Percentiles rank a stretch among this genome's conserved stretches.
These are phyloP conservation scores for Lytechinus variegatus DNA, from an alignment of 35 echinoderm and acorn worm genomes.

Conservation along the genomic window DNA sequence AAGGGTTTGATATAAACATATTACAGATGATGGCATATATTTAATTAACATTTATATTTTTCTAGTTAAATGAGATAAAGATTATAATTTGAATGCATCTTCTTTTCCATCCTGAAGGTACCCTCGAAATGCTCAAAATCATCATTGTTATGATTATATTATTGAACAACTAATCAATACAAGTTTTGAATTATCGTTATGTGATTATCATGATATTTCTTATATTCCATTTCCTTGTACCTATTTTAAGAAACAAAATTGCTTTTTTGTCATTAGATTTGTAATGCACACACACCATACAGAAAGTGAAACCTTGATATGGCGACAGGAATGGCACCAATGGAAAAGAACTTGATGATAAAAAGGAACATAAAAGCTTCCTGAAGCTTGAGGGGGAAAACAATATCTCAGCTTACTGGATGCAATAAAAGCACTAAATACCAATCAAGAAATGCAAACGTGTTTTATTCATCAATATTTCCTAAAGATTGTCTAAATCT, in stretches of 20 bases:
- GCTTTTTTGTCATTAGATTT: background rate
- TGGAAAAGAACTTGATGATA: background rate
- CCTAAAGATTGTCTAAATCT: conserved; percentile 6
- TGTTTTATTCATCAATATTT: background rate
- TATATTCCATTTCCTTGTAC: background rate
- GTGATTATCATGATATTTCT: background rate
- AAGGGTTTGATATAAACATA: too few species aligned
- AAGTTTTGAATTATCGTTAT: too few species aligned
- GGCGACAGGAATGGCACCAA: background rate
- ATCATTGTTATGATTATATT: too few species aligned
- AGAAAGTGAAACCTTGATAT: background rate
- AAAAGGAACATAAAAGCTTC: background rate
- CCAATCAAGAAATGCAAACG: conserved; percentile 12
- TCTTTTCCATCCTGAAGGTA: too few species aligned
- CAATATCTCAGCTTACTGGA: background rate
- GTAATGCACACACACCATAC: background rate
- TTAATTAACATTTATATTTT: too few species aligned
- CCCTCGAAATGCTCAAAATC: too few species aligned
- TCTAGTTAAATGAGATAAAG: too few species aligned
- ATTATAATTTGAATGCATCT: too few species aligned
- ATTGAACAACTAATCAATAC: too few species aligned
- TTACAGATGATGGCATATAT: too few species aligned
- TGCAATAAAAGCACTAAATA: background rate
- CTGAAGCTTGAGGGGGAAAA: background rate
- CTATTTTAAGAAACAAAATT: background rate